phyloP scores from a whole-genome alignment of 2,797 vertebrate genomes.

The Philypnodon macrostomus region DNA sequence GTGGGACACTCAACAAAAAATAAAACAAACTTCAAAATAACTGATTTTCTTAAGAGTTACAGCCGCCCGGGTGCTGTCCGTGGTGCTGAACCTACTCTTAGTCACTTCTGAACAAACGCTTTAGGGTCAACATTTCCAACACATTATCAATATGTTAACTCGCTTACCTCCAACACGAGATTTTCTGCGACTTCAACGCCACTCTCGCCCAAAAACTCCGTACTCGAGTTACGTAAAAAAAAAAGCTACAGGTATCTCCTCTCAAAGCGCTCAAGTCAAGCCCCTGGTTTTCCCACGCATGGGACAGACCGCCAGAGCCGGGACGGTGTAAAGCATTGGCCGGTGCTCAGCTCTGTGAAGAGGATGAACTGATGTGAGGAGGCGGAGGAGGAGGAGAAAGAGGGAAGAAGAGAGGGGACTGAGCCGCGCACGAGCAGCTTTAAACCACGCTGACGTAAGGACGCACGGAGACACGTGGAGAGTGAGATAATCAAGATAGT shows the following conservation, averaged over 20 bases:
- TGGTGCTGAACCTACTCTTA: slow-evolving; percentile 61
- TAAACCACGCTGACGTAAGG: slow-evolving; percentile 72
- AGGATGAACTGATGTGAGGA: slow-evolving; percentile 30
- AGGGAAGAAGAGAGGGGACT: slow-evolving; percentile 31
- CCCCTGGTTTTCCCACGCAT: slow-evolving; percentile 60
- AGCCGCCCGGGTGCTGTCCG: slow-evolving; percentile 44
- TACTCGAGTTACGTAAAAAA: too few relatives aligned
- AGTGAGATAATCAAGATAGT: background rate
- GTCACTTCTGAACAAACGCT: background rate
- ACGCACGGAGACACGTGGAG: slow-evolving; percentile 8
- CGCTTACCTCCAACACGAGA: slow-evolving; percentile 58
- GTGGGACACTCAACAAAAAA: too few relatives aligned
- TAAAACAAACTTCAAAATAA: too few relatives aligned
- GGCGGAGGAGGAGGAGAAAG: slow-evolving; percentile 19
- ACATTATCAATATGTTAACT: background rate
- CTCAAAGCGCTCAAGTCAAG: slow-evolving; percentile 54
- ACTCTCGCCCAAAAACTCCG: background rate
- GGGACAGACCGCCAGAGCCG: slow-evolving; percentile 54
- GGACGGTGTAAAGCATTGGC: slow-evolving; percentile 56
- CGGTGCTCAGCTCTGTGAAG: slow-evolving; percentile 43
- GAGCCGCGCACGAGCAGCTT: slow-evolving; percentile 47
- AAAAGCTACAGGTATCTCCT: background rate
- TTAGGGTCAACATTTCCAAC: background rate
- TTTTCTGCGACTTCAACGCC: slow-evolving; percentile 15
- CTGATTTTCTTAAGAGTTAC: too few relatives aligned